Percentiles rank a stretch among this genome's conserved stretches.
Evolutionary conservation across 1,140 invertebrate genomes (phyloP).

Genomic region (Drosophila baimaii): DNA sequence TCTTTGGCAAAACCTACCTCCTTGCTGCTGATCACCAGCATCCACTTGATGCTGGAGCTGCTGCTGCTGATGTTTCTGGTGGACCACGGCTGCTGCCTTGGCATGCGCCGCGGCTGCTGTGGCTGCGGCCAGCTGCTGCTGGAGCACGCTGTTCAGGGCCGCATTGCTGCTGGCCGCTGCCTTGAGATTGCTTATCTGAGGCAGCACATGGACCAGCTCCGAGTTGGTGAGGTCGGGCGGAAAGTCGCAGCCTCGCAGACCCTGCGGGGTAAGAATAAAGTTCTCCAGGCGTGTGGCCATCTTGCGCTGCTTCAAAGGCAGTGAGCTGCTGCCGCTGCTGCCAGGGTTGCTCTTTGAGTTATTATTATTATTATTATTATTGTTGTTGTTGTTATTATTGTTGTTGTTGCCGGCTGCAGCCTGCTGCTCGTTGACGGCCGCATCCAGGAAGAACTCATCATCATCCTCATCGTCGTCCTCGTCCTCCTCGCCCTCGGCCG

Average conservation of each 20-base stretch:
- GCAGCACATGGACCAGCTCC: conserved; percentile 75
- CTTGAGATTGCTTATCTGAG: conserved; percentile 71
- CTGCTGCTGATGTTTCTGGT: conserved; percentile 42
- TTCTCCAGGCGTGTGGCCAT: conserved; percentile 73
- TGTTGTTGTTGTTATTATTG: conserved; percentile 41
- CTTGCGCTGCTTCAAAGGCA: conserved; percentile 70
- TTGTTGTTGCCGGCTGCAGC: conserved; percentile 28
- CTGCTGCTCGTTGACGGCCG: conserved; percentile 53
- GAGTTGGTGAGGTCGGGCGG: conserved; percentile 70
- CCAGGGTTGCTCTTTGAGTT: conserved; percentile 26
- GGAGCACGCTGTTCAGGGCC: conserved; percentile 60
- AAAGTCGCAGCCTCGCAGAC: conserved; percentile 73
- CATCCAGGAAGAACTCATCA: conserved; percentile 66
- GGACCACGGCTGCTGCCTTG: conserved; percentile 52
- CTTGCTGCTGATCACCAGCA: conserved; percentile 31
- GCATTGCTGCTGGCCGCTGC: conserved; percentile 64
- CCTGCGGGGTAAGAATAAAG: conserved; percentile 67
- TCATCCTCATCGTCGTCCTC: conserved; percentile 66
- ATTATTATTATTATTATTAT: conserved; percentile 42
- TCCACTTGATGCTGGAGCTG: conserved; percentile 36
- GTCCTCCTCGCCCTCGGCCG: conserved; percentile 49
- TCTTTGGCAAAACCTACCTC: conserved; percentile 54
- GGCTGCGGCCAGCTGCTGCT: conserved; percentile 66
- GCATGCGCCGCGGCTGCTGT: conserved; percentile 69
- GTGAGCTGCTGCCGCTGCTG: conserved; percentile 18